Evolutionary conservation across 2,797 vertebrate species (phyloP).

Genomic region (Mus spretus): DNA sequence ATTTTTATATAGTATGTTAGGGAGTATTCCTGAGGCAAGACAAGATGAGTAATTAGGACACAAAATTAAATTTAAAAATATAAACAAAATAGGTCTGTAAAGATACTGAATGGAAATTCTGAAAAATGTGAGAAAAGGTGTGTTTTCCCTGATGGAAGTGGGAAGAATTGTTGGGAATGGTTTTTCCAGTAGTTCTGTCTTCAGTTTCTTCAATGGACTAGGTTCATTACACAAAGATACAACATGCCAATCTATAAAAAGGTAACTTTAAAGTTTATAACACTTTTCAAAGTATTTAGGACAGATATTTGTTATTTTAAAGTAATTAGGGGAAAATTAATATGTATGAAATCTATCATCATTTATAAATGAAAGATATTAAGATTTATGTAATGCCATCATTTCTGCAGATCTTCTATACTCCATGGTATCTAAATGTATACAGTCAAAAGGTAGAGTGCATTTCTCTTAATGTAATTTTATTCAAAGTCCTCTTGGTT

Average conservation of each 20-base stretch:
- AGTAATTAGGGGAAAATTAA: not conserved
- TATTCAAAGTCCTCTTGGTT: constrained; percentile 41
- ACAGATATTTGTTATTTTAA: not conserved
- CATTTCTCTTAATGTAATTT: constrained; percentile 24
- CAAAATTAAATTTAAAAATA: not conserved
- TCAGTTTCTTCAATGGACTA: not conserved
- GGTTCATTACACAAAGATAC: not conserved
- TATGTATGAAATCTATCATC: not conserved
- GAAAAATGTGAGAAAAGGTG: not conserved
- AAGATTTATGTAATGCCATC: accelerated
- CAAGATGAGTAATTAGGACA: not conserved
- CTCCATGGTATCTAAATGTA: not conserved
- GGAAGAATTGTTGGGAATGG: not conserved
- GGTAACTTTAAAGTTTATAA: not conserved
- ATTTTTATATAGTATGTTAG: not conserved
- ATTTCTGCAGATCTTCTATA: not conserved
- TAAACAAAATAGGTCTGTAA: not conserved
- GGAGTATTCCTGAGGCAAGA: not conserved
- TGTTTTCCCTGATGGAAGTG: not conserved
- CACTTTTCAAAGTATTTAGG: constrained; percentile 19
- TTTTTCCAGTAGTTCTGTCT: not conserved
- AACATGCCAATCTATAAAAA: not conserved
- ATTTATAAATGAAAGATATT: constrained; percentile 13
- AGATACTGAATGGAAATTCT: not conserved
- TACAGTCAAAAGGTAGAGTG: not conserved